A percentile compares a stretch with the other conserved stretches of the same genome.
Conservation (phyloP, 1,140 invertebrate genomes). For the Colletes gigas region DNA sequence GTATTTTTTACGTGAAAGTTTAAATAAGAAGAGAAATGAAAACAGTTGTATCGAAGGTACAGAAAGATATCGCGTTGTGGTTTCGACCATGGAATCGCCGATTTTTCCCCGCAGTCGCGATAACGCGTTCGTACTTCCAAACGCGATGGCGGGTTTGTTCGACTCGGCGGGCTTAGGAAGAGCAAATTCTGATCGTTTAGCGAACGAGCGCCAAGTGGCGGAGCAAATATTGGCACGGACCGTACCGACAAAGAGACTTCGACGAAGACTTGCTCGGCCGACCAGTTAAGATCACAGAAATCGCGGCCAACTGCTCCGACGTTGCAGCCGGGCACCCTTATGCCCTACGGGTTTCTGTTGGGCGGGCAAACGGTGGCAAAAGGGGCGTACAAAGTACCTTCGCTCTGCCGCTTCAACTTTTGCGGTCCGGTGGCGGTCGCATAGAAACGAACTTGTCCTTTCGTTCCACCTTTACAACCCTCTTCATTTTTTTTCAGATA, state of each 20-base stretch:
- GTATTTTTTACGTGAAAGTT: no score
- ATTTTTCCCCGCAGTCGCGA: not conserved
- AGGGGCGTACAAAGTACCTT: conserved; percentile 34
- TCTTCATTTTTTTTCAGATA: no score
- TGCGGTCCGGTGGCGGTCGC: not conserved
- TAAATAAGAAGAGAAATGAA: no score
- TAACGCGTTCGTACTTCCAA: not conserved
- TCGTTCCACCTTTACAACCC: not conserved
- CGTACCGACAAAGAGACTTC: not conserved
- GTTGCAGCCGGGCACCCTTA: conserved; percentile 47
- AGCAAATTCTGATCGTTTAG: conserved; percentile 17
- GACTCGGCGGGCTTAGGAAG: not conserved
- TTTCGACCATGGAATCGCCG: no score
- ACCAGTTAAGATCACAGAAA: not conserved
- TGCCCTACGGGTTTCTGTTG: conserved; percentile 38
- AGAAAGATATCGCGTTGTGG: no score
- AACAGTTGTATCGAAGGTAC: no score
- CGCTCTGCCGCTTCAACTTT: conserved; percentile 10
- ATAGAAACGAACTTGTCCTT: conserved; percentile 13
- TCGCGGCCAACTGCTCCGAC: conserved; percentile 6
- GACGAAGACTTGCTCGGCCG: not conserved
- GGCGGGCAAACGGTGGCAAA: conserved; percentile 43
- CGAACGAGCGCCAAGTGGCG: not conserved
- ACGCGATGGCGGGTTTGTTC: conserved; percentile 23
- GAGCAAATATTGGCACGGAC: conserved; percentile 19